Conservation (phyloP, 2,888 invertebrate genomes). For the Aproaerema taeniolella region DNA sequence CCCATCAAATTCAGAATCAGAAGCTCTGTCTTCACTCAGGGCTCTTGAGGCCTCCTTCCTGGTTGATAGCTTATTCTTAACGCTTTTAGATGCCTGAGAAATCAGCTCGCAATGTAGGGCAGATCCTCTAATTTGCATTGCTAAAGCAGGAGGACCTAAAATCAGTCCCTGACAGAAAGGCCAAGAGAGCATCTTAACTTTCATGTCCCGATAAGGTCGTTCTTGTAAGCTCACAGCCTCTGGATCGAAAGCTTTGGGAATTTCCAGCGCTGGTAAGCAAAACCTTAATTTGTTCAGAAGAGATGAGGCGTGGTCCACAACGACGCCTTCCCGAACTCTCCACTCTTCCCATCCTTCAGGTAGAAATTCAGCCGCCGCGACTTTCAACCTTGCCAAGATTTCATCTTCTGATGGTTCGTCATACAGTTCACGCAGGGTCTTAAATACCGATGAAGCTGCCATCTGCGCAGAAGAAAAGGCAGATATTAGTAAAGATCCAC, state of each 20-base stretch:
- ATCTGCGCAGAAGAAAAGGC: not conserved
- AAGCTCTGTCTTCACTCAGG: not conserved
- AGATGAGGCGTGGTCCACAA: not conserved
- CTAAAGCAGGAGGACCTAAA: no score
- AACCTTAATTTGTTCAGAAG: slow-evolving; percentile 1
- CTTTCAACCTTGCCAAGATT: slow-evolving; percentile 7
- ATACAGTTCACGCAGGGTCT: no score
- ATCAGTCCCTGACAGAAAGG: no score
- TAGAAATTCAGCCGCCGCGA: no score
- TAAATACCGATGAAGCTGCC: slow-evolving; percentile 1
- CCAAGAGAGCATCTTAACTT: slow-evolving; percentile 22
- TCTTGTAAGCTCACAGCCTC: slow-evolving; percentile 30
- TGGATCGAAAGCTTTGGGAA: slow-evolving; percentile 22
- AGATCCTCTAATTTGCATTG: no score
- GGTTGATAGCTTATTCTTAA: not conserved
- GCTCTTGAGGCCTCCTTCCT: not conserved
- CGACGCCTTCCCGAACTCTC: slow-evolving; percentile 2
- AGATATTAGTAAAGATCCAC: not conserved
- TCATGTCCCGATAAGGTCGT: slow-evolving; percentile 19
- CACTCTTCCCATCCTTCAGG: slow-evolving; percentile 10
- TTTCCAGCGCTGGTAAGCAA: slow-evolving; percentile 20
- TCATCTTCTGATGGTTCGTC: slow-evolving; percentile 7
- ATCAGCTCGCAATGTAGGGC: no score
- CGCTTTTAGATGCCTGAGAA: not conserved
- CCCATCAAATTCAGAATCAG: not conserved